Evolutionary conservation across 2,113 vertebrate genomes (phyloP).

Genomic region (Caracal caracal): DNA sequence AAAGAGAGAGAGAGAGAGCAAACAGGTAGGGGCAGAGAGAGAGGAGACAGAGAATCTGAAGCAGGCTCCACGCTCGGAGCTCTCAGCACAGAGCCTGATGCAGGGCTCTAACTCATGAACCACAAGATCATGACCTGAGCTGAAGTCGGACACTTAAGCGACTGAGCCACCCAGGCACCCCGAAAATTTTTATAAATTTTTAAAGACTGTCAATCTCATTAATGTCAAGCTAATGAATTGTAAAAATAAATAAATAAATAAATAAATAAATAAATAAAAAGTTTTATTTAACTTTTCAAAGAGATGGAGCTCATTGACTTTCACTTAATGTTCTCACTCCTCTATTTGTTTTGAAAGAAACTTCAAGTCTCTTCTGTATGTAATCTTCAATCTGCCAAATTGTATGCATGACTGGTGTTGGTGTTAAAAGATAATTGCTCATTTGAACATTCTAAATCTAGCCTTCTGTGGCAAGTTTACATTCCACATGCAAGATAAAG

Average conservation of each 20-base stretch:
- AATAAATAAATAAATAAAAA: not conserved
- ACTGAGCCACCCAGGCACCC: no score
- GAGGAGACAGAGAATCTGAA: no score
- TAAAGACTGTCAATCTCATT: not conserved
- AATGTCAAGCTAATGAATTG: not conserved
- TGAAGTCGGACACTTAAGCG: no score
- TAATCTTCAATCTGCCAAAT: constrained; percentile 74
- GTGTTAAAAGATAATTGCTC: constrained; percentile 72
- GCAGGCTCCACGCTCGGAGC: no score
- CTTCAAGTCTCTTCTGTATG: constrained; percentile 59
- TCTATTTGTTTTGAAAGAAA: constrained; percentile 70
- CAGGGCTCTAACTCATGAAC: no score
- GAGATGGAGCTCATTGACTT: constrained; percentile 31
- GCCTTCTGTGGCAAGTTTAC: constrained; percentile 38
- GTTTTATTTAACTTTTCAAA: constrained; percentile 20
- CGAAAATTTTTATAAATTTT: not conserved
- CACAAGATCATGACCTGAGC: no score
- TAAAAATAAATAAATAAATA: not conserved
- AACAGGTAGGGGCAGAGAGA: no score
- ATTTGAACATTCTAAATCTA: constrained; percentile 65
- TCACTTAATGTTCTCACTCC: constrained; percentile 17
- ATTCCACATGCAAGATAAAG: constrained; percentile 41
- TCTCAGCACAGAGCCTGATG: no score
- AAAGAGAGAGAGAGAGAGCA: no score
- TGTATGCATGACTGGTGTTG: constrained; percentile 63